A percentile compares a stretch with the other conserved stretches of the same genome.
Evolutionary conservation across 2,797 vertebrate species (phyloP).

Genomic region (Anguilla pacifica): DNA sequence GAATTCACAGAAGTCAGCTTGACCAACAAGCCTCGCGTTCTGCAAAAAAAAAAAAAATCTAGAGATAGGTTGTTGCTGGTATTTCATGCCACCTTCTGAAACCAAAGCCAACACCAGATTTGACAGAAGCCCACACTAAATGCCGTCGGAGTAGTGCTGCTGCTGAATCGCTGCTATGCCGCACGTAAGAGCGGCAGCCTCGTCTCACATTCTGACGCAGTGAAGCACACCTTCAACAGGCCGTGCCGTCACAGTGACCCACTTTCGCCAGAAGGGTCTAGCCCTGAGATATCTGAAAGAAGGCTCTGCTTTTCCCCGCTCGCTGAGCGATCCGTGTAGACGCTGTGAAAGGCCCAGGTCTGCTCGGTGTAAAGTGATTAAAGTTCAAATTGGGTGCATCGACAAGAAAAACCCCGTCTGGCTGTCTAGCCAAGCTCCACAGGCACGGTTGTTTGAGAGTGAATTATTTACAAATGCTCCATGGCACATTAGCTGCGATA

Average conservation of each 20-base stretch:
- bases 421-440: not conserved
- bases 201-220: not conserved
- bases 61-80: not conserved
- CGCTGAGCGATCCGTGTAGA: not conserved
- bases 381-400: not conserved
- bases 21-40: not conserved
- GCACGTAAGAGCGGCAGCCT: too few relatives aligned
- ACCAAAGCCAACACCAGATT: not conserved
- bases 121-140: not conserved
- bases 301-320: too few relatives aligned
- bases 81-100: not conserved
- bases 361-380: not conserved
- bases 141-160: not conserved
- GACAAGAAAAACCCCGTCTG: not conserved
- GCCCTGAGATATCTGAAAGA: not conserved
- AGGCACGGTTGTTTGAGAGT: not conserved
- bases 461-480: not conserved
- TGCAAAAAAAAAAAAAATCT: not conserved
- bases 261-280: constrained; percentile 14
- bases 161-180: not conserved
- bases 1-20: not conserved
- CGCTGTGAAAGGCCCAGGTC: not conserved
- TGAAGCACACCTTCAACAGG: not conserved
- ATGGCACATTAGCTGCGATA: not conserved
- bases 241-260: constrained; percentile 1